Evolutionary conservation across 2,888 invertebrate species (phyloP).

Genomic region (Ischnus inquisitorius): DNA sequence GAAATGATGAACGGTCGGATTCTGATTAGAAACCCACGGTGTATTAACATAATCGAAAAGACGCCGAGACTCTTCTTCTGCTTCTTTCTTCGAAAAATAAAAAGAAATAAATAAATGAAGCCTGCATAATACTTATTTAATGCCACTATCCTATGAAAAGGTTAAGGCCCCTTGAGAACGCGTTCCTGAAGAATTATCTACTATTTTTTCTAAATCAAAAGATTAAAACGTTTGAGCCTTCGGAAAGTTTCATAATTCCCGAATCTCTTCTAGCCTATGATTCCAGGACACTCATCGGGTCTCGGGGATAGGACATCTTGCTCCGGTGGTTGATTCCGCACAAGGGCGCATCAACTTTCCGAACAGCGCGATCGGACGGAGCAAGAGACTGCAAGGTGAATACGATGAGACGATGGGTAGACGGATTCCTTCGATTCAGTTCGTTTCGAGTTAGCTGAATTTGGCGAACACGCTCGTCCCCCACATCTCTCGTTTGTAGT

Average conservation of each 20-base stretch:
- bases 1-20: constrained; percentile 68
- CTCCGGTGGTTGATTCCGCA: constrained; percentile 5
- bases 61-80: constrained; percentile 59
- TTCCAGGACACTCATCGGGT: not conserved
- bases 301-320: not conserved
- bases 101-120: constrained; percentile 27
- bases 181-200: constrained; percentile 25
- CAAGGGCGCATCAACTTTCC: constrained; percentile 26
- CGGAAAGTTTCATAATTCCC: not conserved
- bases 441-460: constrained; percentile 82
- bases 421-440: constrained; percentile 81
- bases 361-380: constrained; percentile 21
- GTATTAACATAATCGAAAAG: constrained; percentile 68
- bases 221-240: not conserved
- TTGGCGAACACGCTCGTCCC: constrained; percentile 79
- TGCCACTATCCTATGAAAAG: constrained; percentile 45
- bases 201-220: constrained; percentile 39
- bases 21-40: constrained; percentile 68
- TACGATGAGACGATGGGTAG: constrained; percentile 45
- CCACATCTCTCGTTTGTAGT: constrained; percentile 81
- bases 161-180: constrained; percentile 39
- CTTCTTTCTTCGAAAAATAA: constrained; percentile 37
- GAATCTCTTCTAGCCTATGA: not conserved
- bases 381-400: constrained; percentile 32
- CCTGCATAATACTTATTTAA: constrained; percentile 61